Percentiles rank a stretch among this genome's conserved stretches.
These are phyloP conservation scores for Gorsachius goisagi DNA, from an alignment of 2,113 vertebrate species.

Conservation along the genomic window DNA sequence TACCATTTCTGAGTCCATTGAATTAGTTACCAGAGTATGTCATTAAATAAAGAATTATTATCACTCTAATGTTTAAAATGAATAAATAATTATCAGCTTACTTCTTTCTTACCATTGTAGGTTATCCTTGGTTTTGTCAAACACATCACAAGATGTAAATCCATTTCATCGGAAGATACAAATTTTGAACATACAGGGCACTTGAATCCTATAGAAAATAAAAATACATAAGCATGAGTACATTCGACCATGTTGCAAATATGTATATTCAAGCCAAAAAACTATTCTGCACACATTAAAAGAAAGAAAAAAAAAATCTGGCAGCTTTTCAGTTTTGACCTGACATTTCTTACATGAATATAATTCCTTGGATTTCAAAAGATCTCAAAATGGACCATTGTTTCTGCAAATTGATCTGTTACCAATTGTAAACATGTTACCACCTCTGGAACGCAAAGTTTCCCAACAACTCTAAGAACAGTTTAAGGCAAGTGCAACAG, in stretches of 20 bases:
- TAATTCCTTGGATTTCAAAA: neutral
- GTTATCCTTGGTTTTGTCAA: constrained; percentile 95
- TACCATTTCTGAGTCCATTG: neutral
- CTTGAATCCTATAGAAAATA: constrained; percentile 85
- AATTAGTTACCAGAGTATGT: neutral
- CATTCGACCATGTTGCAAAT: neutral
- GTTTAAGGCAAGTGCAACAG: neutral
- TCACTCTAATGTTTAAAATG: neutral
- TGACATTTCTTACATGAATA: neutral
- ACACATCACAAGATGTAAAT: constrained; percentile 95
- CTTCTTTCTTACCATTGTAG: constrained; percentile 88
- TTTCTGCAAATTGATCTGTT: neutral
- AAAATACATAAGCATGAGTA: neutral
- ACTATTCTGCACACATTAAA: neutral
- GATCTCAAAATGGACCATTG: neutral
- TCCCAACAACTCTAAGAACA: neutral
- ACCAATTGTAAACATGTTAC: neutral
- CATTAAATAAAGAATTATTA: neutral
- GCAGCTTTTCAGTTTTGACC: neutral
- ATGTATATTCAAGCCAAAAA: neutral
- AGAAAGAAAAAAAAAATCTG: neutral
- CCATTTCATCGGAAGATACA: constrained; percentile 94
- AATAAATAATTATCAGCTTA: constrained; percentile 28
- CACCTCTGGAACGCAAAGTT: neutral
- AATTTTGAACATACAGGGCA: constrained; percentile 97